These are phyloP conservation scores for Chelonus formosanus DNA, from an alignment of 2,888 invertebrate species.

Conservation along the genomic window DNA sequence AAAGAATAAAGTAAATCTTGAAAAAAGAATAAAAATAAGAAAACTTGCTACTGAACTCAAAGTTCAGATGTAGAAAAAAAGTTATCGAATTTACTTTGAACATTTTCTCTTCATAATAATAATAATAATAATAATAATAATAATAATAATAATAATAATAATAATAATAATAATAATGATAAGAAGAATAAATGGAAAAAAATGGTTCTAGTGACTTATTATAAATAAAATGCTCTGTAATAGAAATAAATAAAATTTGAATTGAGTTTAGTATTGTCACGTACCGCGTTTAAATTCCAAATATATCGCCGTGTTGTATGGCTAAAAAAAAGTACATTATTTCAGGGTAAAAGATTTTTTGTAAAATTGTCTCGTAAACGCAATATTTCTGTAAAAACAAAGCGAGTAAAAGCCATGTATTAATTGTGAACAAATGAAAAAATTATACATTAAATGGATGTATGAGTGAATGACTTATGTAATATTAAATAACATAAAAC, in stretches of 20 bases:
- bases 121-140: not conserved
- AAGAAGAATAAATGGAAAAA: too few species aligned
- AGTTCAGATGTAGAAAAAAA: too few species aligned
- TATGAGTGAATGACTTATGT: conserved; percentile 24
- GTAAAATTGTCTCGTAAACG: conserved; percentile 56
- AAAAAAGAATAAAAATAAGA: too few species aligned
- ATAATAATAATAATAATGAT: not conserved
- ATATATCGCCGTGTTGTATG: conserved; percentile 16
- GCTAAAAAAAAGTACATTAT: conserved; percentile 50
- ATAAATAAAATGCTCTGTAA: too few species aligned
- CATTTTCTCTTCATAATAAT: conserved; percentile 3
- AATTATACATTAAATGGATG: conserved; percentile 26
- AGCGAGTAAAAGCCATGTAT: not conserved
- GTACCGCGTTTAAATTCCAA: conserved; percentile 10
- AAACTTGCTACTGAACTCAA: too few species aligned
- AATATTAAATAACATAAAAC: too few species aligned
- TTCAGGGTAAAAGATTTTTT: conserved; percentile 58
- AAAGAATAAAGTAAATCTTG: too few species aligned
- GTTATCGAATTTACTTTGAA: too few species aligned
- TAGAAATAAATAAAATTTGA: too few species aligned
- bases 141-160: not conserved
- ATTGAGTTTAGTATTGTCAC: not conserved
- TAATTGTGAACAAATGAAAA: conserved; percentile 19
- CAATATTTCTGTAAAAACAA: conserved; percentile 56
- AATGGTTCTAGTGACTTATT: too few species aligned